Base-by-base conservation (phyloP, 2,113 vertebrate genomes). In the Cichladusa arquata region DNA sequence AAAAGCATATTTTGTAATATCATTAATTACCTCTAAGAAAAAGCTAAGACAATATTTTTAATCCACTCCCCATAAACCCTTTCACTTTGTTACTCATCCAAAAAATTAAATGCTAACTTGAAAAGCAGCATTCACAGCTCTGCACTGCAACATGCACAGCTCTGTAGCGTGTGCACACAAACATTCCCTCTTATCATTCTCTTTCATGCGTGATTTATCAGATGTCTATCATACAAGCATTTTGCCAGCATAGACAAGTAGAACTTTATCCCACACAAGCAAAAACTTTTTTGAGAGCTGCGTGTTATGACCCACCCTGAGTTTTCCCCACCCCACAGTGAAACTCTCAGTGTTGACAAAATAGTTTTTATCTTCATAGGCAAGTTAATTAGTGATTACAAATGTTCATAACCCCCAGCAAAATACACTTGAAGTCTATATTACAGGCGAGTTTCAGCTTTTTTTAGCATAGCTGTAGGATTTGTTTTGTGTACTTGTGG, bases 341-440 rank as follows among this genome's bases (percentile, higher is more conserved):
- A 96, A 97, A 96, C 88, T 88, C 24, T 47, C 38, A 16, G 1
- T 94, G 92, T 96, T 97, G 92, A 92, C 95, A 95, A 95, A 97
- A 97, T 65, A 94, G 17, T 65, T 92, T 95, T 93, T 92, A 94
- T 96, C 80, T 95, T 34, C 76, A 83, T 34, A 86, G 69, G 31
- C 92, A 66, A 90, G 92, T 69, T 95, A 94, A 93, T 95, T 94
- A 90, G 29, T 78, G 83, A 94, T 94, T 94, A 92, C 22, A 78
- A 56, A 86, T 93, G 64, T 83, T 95, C 42, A 51, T 78, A 93
- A 90, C 80, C 76, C 42, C 42, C 22, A 62, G 94, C 67, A 86
- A 92, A 92, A 87, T 69, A 87, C 24, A 81, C 19, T 34, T 93
- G 36, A 92, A 88, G 48, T n/a, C 48, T 79, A 11, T 53, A 51